Base-by-base conservation (phyloP, 23 tunicate species). In the Diplosoma virens region DNA sequence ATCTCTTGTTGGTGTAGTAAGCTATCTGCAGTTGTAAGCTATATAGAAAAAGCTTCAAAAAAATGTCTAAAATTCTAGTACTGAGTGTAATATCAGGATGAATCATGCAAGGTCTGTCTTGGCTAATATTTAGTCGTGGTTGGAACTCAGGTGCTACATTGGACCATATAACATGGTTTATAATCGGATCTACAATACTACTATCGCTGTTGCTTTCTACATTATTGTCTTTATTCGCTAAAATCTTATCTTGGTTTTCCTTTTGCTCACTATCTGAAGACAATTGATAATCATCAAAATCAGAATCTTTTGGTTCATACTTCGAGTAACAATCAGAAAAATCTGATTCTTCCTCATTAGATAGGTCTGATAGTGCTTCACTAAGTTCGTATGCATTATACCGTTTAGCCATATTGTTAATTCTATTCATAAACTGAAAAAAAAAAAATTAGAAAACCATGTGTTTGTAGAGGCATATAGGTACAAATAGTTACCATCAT, bases 91-190 rank as follows among this genome's bases (percentile, higher is more conserved):
- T 65, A 65, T 23, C 41, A 24, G 71, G 41, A 65, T 65, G 41
- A 65, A 65, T 65, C 41, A 37, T 65, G 71, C 71, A 65, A 65
- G 71, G 71, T 32, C 24, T 56, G 25, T 56, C 63, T 56, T 56
- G 63, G 63, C 63, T 56, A 20, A 56, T 56, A 56, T 20, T 56
- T 25, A 56, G 63, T 56, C 63, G 63, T 56, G 63, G 63, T 20
- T 56, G 63, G 63, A 56, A 56, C 63, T 25, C 63, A 56, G 63
- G 63, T 56, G 63, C 4, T 20, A 56, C 63, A 56, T 4, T 56
- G 63, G 24, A 11, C 63, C 63, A 20, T 11, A 11, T 41, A 41
- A 41, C 50, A 7, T 9, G 9, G 14, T 41, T 41, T 14, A 14
- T 41, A 41, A 41, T 41, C 9, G 50, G 50, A 41, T 41, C 50